Evolutionary conservation across 2,888 invertebrate genomes (phyloP).

Genomic region (Xanthorhoe designata): DNA sequence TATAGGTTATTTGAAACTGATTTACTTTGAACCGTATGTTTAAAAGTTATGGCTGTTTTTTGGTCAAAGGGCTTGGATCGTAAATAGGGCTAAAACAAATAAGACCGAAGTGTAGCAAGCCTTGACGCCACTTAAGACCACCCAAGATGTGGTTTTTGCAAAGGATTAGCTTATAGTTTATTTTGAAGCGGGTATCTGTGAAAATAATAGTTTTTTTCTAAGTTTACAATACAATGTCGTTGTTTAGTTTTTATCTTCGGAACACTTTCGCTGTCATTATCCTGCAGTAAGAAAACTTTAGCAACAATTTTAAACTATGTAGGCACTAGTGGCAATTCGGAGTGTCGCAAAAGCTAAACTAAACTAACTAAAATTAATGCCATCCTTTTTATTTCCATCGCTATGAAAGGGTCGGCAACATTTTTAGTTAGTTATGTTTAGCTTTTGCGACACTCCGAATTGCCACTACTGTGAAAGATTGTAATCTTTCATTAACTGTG

Average conservation of each 20-base stretch:
- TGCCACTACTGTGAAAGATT: too few species aligned
- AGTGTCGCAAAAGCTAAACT: too few species aligned
- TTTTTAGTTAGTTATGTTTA: too few species aligned
- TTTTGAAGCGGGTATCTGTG: slow-evolving; percentile 63
- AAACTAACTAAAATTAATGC: too few species aligned
- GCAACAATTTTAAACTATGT: background rate
- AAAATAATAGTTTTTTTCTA: slow-evolving; percentile 59
- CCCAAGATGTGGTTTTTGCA: slow-evolving; percentile 77
- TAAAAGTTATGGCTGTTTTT: slow-evolving; percentile 28
- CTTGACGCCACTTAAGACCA: slow-evolving; percentile 81
- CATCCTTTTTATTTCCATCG: too few species aligned
- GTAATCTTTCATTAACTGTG: too few species aligned
- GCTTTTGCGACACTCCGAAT: too few species aligned
- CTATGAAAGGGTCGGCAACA: too few species aligned
- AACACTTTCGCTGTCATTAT: slow-evolving; percentile 17
- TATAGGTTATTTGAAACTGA: slow-evolving; percentile 55
- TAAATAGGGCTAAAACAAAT: slow-evolving; percentile 66
- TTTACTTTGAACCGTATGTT: slow-evolving; percentile 44
- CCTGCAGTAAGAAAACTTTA: background rate
- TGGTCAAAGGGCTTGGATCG: slow-evolving; percentile 28
- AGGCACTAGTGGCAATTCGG: background rate
- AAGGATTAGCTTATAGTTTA: slow-evolving; percentile 67
- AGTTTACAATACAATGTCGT: slow-evolving; percentile 15
- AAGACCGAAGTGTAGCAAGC: slow-evolving; percentile 69
- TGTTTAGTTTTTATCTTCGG: slow-evolving; percentile 10